Evolutionary conservation across 1,140 invertebrate species (phyloP).

Genomic region (Lamellibrachia luymesi): DNA sequence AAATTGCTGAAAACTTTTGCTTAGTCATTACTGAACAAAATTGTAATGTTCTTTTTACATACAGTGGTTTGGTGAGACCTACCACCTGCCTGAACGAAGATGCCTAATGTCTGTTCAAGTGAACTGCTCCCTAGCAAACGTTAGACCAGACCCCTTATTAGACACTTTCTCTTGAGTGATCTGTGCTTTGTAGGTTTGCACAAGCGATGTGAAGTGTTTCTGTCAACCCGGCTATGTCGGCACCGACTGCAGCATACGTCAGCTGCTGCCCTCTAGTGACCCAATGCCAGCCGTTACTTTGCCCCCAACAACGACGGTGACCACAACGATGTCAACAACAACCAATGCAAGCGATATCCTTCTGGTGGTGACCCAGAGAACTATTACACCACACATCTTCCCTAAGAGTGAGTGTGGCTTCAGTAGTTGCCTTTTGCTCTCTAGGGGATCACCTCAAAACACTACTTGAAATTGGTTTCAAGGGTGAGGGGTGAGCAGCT

Average conservation of each 20-base stretch:
- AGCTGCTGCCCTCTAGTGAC: background rate
- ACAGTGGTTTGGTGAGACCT: too few species aligned
- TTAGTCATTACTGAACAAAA: too few species aligned
- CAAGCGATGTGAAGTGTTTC: conserved; percentile 13
- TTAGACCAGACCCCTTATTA: too few species aligned
- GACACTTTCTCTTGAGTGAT: too few species aligned
- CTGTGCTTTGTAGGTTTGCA: conserved; percentile 2
- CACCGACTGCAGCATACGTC: conserved; percentile 11
- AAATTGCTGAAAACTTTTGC: too few species aligned
- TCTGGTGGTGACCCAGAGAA: background rate
- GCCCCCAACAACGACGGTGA: background rate
- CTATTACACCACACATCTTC: background rate
- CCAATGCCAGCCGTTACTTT: background rate
- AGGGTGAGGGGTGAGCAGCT: too few species aligned
- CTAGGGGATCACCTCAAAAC: too few species aligned
- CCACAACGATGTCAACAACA: background rate
- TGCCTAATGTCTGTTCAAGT: too few species aligned
- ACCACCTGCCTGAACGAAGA: too few species aligned
- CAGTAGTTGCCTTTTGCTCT: background rate
- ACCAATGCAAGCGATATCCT: background rate
- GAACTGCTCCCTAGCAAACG: too few species aligned
- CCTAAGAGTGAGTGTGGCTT: background rate
- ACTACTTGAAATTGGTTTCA: too few species aligned
- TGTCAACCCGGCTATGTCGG: background rate
- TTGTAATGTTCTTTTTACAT: too few species aligned